Conservation (phyloP, 2,888 invertebrate genomes). For the Metopia argyrocephala region DNA sequence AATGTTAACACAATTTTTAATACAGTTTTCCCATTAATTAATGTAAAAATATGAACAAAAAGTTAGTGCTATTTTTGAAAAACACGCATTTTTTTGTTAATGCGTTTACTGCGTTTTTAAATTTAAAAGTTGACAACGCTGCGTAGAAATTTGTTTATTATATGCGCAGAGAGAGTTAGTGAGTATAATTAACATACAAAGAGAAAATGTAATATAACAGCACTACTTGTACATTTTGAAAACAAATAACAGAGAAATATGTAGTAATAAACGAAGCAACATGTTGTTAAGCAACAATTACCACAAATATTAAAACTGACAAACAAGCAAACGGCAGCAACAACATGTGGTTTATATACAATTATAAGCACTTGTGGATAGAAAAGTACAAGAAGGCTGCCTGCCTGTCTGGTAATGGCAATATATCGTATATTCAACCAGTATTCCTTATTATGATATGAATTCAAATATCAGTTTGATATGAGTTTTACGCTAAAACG, state of each 20-base stretch:
- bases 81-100: no score
- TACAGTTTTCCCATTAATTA: no score
- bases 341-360: constrained; percentile 52
- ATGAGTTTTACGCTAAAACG: constrained; percentile 50
- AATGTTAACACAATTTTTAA: no score
- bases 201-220: not conserved
- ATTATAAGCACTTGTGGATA: constrained; percentile 1
- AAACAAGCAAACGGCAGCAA: not conserved
- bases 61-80: no score
- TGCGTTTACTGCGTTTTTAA: no score
- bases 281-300: constrained; percentile 34
- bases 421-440: constrained; percentile 2
- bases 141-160: no score
- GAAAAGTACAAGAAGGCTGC: not conserved
- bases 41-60: no score
- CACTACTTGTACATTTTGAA: not conserved
- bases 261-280: constrained; percentile 12
- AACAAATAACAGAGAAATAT: not conserved
- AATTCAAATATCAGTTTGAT: constrained; percentile 53
- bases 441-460: constrained; percentile 32
- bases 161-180: constrained; percentile 39
- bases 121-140: no score
- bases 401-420: constrained; percentile 1
- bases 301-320: not conserved
- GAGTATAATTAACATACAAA: no score